A percentile compares a stretch with the other conserved stretches of the same genome.
Evolutionary conservation across 1,140 invertebrate genomes (phyloP).

Genomic region (Hyphantria cunea): DNA sequence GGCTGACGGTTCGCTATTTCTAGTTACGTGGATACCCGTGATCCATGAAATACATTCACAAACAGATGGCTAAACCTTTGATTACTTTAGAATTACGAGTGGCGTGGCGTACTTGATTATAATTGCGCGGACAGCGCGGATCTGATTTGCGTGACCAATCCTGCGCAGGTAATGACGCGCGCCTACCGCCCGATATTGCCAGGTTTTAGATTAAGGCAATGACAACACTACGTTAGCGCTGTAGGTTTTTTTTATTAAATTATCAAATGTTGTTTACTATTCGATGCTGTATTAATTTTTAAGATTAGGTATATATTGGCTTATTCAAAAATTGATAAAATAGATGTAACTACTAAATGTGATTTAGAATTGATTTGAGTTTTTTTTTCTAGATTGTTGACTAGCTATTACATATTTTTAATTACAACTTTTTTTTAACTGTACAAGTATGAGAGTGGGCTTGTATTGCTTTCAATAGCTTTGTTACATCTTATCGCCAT

Average conservation of each 20-base stretch:
- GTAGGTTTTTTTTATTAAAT: background rate
- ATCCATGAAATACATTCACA: slow-evolving; percentile 38
- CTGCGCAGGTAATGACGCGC: slow-evolving; percentile 62
- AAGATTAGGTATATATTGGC: too few species aligned
- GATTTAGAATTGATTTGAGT: too few species aligned
- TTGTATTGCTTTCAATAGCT: slow-evolving; percentile 1
- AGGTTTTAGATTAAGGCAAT: slow-evolving; percentile 21
- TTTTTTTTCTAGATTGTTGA: too few species aligned
- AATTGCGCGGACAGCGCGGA: slow-evolving; percentile 73
- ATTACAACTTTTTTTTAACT: background rate
- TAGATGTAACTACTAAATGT: too few species aligned
- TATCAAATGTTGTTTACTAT: too few species aligned
- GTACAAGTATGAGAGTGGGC: too few species aligned
- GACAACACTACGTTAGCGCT: slow-evolving; percentile 11
- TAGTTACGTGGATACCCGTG: slow-evolving; percentile 19
- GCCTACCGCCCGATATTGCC: slow-evolving; percentile 50
- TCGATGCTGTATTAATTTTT: too few species aligned
- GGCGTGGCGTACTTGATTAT: slow-evolving; percentile 71
- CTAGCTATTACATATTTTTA: background rate
- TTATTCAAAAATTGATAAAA: too few species aligned
- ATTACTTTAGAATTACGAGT: slow-evolving; percentile 78
- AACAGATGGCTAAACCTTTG: slow-evolving; percentile 69
- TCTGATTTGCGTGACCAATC: slow-evolving; percentile 78
- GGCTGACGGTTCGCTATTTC: slow-evolving; percentile 40
- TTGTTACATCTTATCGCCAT: slow-evolving; percentile 16